Base-by-base conservation (phyloP, 2,797 vertebrate species). In the Rhabdophis nuchalis region DNA sequence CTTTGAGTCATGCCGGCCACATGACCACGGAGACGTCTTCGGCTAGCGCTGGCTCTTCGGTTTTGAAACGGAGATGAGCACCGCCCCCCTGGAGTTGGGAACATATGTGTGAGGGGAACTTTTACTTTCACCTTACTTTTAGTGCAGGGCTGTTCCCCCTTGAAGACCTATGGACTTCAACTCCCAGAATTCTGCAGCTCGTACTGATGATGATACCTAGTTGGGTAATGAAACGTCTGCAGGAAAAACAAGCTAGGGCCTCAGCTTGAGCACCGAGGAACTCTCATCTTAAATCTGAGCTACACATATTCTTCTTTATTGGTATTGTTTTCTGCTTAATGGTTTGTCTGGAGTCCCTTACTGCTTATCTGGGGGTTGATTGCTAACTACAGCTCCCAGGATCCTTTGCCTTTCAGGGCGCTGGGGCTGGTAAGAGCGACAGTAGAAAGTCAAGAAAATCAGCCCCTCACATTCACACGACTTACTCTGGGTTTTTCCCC, bases 401-500 rank as follows among this genome's bases (percentile, higher is more conserved):
- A 36, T 41, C n/a, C 68, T 0, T 72, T 36, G 16, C 68, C 16
- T 1, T 20, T 36, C 68, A 41, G 68, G 32, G 41, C 0, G 0
- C 16, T 3, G 5, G 32, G 3, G 18, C 18, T 77, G 16, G 16
- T 77, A 77, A 36, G 68, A 77, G 68, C 32, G 9, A 77, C 2
- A 41, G 32, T 23, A 3, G 32, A 36, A 77, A 64, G 29, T 64
- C 61, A 2, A 64, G 61, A n/a, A 64, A 16, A 64, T 14, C 13
- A 64, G 14, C 2, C n/a, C 29, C 1, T n/a, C 5, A 64, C 2
- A 1, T 77, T 64, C 58, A n/a, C 6, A 7, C 11, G n/a, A 13
- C 1, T 5, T 2, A 58, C 12, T 10, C 0, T 60, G 13, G 1
- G 23, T 25, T 4, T 29, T 3, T 27, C 14, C 1, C 2, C 8